A percentile compares a stretch with the other conserved stretches of the same genome.
These are phyloP conservation scores for Carabus problematicus DNA, from an alignment of 2,888 invertebrate species.

Conservation along the genomic window DNA sequence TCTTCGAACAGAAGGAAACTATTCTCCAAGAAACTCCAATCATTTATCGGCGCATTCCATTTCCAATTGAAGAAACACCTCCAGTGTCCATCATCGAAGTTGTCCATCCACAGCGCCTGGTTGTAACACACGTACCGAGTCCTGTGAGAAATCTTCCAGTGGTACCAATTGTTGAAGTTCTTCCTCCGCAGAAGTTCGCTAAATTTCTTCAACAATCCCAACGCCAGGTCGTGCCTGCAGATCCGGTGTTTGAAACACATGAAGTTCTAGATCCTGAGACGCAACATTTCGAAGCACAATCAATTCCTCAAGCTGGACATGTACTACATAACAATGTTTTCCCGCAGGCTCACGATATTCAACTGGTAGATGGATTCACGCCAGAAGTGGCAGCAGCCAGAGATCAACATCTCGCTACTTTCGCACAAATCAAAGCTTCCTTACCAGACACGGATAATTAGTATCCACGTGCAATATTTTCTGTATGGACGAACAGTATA, in stretches of 20 bases:
- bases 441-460: slow-evolving; percentile 42
- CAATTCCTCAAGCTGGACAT: background rate
- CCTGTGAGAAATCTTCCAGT: slow-evolving; percentile 17
- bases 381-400: slow-evolving; percentile 51
- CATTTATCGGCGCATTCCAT: background rate
- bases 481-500: too few species aligned
- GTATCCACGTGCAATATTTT: too few species aligned
- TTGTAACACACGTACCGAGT: slow-evolving; percentile 18
- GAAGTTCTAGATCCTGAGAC: background rate
- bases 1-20: too few species aligned
- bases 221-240: background rate
- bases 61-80: background rate
- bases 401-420: slow-evolving; percentile 48
- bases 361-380: slow-evolving; percentile 38
- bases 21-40: too few species aligned
- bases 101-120: background rate
- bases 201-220: background rate
- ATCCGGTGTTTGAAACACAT: background rate
- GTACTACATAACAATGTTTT: background rate
- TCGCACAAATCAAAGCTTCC: slow-evolving; percentile 40
- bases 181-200: background rate
- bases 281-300: background rate
- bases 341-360: slow-evolving; percentile 15
- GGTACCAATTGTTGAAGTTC: slow-evolving; percentile 21
- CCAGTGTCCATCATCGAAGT: background rate